phyloP scores from a whole-genome alignment of 2,888 invertebrate genomes.

The Athrips mouffetella region DNA sequence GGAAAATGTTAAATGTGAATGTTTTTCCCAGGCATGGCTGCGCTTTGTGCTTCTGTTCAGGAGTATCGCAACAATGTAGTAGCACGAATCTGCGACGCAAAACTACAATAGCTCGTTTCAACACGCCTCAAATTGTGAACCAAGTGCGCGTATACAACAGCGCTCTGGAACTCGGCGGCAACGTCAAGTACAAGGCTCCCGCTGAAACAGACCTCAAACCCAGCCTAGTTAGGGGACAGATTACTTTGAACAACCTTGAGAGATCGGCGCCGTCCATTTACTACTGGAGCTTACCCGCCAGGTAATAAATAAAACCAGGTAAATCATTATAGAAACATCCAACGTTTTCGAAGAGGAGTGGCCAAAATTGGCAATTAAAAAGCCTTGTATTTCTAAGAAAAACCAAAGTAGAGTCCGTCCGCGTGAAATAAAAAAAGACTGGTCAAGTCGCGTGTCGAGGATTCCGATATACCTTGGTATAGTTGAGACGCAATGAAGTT shows the following conservation, averaged over 20 bases:
- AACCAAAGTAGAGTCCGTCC: background rate
- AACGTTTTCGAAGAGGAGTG: background rate
- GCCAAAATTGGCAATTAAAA: background rate
- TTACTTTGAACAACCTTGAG: slow-evolving; percentile 80
- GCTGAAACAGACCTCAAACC: slow-evolving; percentile 52
- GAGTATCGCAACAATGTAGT: slow-evolving; percentile 87
- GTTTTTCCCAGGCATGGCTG: slow-evolving; percentile 84
- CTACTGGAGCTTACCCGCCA: slow-evolving; percentile 91
- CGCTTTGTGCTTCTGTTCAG: slow-evolving; percentile 97
- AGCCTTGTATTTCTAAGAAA: background rate
- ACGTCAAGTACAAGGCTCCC: slow-evolving; percentile 53
- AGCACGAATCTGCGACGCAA: slow-evolving; percentile 88
- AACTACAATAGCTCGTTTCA: slow-evolving; percentile 55
- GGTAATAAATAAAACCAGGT: slow-evolving; percentile 38
- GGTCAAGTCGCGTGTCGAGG: no score
- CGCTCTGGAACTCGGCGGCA: slow-evolving; percentile 37
- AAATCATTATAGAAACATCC: background rate
- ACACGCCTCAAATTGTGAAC: slow-evolving; percentile 53
- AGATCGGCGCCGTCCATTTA: slow-evolving; percentile 80
- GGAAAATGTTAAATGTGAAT: background rate
- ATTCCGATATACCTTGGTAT: no score
- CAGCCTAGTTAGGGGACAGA: slow-evolving; percentile 77
- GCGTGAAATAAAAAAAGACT: no score
- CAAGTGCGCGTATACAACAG: slow-evolving; percentile 57
- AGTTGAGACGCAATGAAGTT: no score